Conservation (phyloP, 2,888 invertebrate genomes). For the Macroteleia sp. region DNA sequence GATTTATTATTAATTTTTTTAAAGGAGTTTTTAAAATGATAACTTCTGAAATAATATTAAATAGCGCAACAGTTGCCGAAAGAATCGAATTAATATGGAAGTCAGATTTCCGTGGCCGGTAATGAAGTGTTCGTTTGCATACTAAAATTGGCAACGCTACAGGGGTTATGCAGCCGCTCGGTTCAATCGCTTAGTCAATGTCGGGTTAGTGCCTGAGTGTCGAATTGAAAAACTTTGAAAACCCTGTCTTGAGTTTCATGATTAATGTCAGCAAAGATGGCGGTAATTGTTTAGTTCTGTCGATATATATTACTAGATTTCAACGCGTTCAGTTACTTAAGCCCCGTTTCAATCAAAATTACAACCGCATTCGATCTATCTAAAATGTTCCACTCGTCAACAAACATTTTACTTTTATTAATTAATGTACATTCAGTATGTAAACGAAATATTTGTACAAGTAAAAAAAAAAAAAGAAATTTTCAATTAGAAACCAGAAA, state of each 20-base stretch:
- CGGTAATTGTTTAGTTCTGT: conserved; percentile 60
- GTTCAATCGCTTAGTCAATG: conserved; percentile 52
- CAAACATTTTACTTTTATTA: too few relatives aligned
- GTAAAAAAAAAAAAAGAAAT: too few relatives aligned
- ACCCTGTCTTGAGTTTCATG: conserved; percentile 58
- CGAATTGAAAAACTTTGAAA: conserved; percentile 65
- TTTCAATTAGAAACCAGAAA: too few relatives aligned
- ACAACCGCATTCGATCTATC: not conserved
- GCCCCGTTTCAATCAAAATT: not conserved
- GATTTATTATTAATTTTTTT: too few relatives aligned
- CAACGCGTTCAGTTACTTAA: conserved; percentile 51
- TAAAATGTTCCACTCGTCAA: too few relatives aligned
- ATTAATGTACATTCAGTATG: too few relatives aligned
- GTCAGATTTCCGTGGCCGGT: conserved; percentile 12
- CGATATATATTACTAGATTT: conserved; percentile 47
- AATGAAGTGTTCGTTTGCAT: conserved; percentile 47
- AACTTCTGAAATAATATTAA: too few relatives aligned
- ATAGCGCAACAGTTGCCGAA: conserved; percentile 5
- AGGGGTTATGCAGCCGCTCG: conserved; percentile 31
- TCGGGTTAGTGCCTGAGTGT: conserved; percentile 45
- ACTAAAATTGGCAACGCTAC: conserved; percentile 36
- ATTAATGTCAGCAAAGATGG: conserved; percentile 60
- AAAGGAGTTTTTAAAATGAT: too few relatives aligned
- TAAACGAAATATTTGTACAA: too few relatives aligned
- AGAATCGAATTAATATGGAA: conserved; percentile 8